A percentile compares a stretch with the other conserved stretches of the same genome.
phyloP scores from a whole-genome alignment of 1,140 invertebrate species.

The Trichomalopsis sarcophagae region DNA sequence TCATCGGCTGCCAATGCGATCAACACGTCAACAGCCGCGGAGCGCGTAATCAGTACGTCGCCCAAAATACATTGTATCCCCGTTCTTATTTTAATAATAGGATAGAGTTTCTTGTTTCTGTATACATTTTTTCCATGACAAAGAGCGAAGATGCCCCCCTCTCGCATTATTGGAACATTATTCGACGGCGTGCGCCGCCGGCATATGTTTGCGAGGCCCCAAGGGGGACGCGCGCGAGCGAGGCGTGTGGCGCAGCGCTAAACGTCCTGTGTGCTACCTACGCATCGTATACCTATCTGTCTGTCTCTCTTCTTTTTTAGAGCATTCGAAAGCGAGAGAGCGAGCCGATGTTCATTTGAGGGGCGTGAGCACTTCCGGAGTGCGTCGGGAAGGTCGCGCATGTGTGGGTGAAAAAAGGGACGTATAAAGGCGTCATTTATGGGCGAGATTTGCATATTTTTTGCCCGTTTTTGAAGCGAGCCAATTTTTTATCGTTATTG shows the following conservation, averaged over 20 bases:
- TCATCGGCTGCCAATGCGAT: not conserved
- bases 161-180: conserved; percentile 43
- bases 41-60: too few relatives aligned
- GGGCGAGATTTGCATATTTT: conserved; percentile 29
- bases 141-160: conserved; percentile 7
- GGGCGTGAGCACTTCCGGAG: conserved; percentile 27
- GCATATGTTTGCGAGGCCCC: conserved; percentile 18
- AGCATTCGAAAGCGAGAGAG: not conserved
- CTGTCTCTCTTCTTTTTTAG: not conserved
- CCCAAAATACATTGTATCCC: too few relatives aligned
- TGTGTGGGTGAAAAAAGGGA: conserved; percentile 2
- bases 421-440: not conserved
- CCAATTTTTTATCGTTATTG: too few relatives aligned
- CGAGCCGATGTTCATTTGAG: conserved; percentile 14
- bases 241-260: not conserved
- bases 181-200: not conserved
- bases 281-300: not conserved
- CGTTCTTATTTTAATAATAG: conserved; percentile 25
- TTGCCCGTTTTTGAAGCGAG: too few relatives aligned
- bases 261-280: not conserved
- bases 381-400: not conserved
- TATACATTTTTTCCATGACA: not conserved
- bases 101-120: conserved; percentile 43
- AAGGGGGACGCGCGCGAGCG: not conserved
- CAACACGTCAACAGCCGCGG: not conserved